Base-by-base conservation (phyloP, 2,888 invertebrate genomes). In the Theretra japonica region DNA sequence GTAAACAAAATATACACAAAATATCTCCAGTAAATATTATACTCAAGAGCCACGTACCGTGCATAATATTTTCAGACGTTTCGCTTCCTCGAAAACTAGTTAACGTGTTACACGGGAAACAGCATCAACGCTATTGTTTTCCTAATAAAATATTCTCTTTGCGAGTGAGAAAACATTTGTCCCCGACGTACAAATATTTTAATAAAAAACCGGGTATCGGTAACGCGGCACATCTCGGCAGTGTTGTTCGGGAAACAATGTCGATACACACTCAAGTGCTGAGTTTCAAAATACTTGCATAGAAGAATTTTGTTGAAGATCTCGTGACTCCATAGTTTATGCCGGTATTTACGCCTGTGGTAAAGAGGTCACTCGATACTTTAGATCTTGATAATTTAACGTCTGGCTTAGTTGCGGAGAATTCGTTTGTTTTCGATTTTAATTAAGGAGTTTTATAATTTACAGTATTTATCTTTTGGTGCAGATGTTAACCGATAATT, bases 171-270 rank as follows among this genome's bases (percentile, higher is more conserved):
- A 68, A 73, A 68, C 65, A 70, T 65, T 68, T 57, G 69, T 68
- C 65, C 41, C 62, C 28, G 68, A 73, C 68, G 60, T 70, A 60
- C 33, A 73, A 71, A 71, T 69, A 71, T 76, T 70, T 75, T 72
- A 74, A 76, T 76, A 72, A 72, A 74, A 76, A 75, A 75, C 71
- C 19, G 8, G 7, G n/a, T 30, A 53, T 60, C 56, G 70, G 65
- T 69, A 71, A 69, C 59, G 75, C 72, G 68, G 65, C 69, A 70
- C 75, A 68, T 75, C 73, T 72, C 77, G 73, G 71, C 56, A 72
- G 77, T 74, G 76, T 76, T 74, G 78, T 82, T 80, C 72, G 73
- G 62, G 65, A 75, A 84, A 85, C 85, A 80, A 83, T 83, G 77
- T 78, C 75, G 76, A 79, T 81, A 82, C 74, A 73, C 75, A 73